Evolutionary conservation across 2,113 vertebrate genomes (phyloP).

Genomic region (Copsychus sechellarum): DNA sequence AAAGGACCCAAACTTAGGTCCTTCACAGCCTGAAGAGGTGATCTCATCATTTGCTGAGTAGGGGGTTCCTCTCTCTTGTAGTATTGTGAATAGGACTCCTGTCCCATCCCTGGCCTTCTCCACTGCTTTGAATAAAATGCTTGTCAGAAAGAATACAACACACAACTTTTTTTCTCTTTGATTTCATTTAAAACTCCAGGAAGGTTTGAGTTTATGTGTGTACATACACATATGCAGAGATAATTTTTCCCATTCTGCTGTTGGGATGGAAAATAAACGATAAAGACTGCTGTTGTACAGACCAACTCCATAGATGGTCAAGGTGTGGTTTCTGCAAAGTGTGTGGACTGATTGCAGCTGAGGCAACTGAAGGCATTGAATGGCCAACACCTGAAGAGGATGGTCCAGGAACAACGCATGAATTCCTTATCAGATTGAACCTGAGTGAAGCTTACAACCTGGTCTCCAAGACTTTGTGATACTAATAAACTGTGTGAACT

Average conservation of each 20-base stretch:
- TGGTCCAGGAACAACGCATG: not conserved
- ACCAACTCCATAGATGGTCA: not conserved
- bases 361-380: not conserved
- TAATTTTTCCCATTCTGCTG: not conserved
- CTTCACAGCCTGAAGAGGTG: not conserved
- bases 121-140: not conserved
- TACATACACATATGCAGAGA: rapidly evolving
- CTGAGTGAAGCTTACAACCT: not conserved
- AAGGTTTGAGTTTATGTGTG: not conserved
- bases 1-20: not conserved
- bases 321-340: not conserved
- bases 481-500: not conserved
- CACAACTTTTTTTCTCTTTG: not conserved
- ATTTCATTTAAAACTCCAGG: not conserved
- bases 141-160: not conserved
- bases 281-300: not conserved
- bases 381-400: not conserved
- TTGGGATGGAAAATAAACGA: not conserved
- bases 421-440: not conserved
- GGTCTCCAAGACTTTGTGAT: not conserved
- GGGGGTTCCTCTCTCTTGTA: not conserved
- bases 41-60: not conserved
- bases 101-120: not conserved
- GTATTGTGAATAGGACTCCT: not conserved
- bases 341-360: not conserved